Evolutionary conservation across 2,113 vertebrate species (phyloP).

Genomic region (Ondatra zibethicus): DNA sequence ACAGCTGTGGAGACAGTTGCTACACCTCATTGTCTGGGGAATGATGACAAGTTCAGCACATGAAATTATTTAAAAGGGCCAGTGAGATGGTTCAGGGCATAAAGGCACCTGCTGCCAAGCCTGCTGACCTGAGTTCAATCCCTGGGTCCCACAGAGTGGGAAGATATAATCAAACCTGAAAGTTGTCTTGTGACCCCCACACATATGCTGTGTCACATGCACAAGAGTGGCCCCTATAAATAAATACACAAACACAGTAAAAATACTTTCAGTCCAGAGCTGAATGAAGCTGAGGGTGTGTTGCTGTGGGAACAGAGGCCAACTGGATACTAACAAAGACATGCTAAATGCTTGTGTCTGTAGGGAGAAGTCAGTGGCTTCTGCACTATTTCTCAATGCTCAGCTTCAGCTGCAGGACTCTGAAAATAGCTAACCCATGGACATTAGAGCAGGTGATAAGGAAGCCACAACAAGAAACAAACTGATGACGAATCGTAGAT

Average conservation of each 20-base stretch:
- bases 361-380: neutral
- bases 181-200: neutral
- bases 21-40: neutral
- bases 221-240: neutral
- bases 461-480: neutral
- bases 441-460: neutral
- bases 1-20: neutral
- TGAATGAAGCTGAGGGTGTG: neutral
- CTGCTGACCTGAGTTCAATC: neutral
- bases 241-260: neutral
- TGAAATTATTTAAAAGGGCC: neutral
- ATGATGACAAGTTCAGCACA: neutral
- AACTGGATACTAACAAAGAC: neutral
- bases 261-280: neutral
- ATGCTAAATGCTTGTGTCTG: no score
- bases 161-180: neutral
- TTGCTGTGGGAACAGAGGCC: neutral
- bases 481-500: no score
- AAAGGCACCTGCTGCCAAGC: neutral
- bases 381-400: neutral
- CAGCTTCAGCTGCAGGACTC: neutral
- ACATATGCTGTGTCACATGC: neutral
- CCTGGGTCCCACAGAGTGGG: no score
- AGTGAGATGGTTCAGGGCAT: neutral
- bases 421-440: neutral